Percentiles rank a stretch among this genome's conserved stretches.
Conservation (phyloP, 2,797 vertebrate species). For the Ctenosaura bakeri region DNA sequence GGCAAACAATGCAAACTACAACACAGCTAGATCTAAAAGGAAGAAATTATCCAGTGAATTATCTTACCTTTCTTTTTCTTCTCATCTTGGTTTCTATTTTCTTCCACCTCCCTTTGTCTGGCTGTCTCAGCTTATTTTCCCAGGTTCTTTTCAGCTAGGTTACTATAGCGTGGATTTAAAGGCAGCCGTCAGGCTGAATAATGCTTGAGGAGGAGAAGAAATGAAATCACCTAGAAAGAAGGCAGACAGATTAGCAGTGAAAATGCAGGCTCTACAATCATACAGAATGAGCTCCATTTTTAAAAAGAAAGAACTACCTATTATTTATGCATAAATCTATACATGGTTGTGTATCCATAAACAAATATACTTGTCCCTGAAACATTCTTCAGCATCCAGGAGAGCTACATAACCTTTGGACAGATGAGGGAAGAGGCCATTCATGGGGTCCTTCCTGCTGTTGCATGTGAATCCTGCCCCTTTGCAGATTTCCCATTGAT, state of each 20-base stretch:
- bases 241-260: constrained; percentile 25
- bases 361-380: neutral
- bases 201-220: constrained; percentile 48
- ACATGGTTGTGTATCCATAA: neutral
- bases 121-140: constrained; percentile 61
- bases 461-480: neutral
- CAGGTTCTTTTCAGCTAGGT: constrained; percentile 63
- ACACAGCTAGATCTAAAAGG: constrained; percentile 19
- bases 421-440: neutral
- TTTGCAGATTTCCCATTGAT: neutral
- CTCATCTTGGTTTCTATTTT: neutral
- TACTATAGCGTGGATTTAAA: constrained; percentile 35
- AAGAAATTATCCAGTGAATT: constrained; percentile 35
- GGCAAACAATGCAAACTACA: constrained; percentile 23
- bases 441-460: neutral
- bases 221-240: constrained; percentile 58
- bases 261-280: constrained; percentile 24
- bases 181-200: constrained; percentile 54
- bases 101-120: constrained; percentile 21
- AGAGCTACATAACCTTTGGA: neutral
- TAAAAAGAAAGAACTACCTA: neutral
- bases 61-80: constrained; percentile 24
- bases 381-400: neutral
- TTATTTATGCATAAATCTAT: neutral
- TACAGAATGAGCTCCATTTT: neutral